Conservation (phyloP, 2,113 vertebrate genomes). For the Brienomyrus longianalis region DNA sequence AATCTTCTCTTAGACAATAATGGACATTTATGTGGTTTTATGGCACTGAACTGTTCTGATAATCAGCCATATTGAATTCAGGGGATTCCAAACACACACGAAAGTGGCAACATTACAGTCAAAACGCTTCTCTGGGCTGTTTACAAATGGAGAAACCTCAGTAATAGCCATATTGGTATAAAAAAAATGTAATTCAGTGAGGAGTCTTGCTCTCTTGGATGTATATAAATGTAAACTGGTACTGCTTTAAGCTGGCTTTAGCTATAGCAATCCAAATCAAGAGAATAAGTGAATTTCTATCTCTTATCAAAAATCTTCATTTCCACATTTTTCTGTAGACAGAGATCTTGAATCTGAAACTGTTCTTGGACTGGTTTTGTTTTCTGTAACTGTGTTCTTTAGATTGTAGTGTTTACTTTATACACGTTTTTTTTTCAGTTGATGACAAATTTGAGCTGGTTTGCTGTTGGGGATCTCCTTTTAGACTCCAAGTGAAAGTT, state of each 20-base stretch:
- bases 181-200: background rate
- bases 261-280: background rate
- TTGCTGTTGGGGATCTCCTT: constrained; percentile 1
- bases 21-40: constrained; percentile 2
- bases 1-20: background rate
- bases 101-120: constrained; percentile 5
- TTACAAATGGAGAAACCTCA: constrained; percentile 7
- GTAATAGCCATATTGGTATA: background rate
- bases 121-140: constrained; percentile 8
- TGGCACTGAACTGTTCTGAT: background rate
- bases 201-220: background rate
- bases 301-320: background rate
- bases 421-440: background rate
- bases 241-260: background rate
- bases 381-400: constrained; percentile 2
- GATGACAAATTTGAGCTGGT: background rate
- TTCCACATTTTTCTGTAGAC: background rate
- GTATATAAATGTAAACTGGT: background rate
- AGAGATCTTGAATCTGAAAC: background rate
- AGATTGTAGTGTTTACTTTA: background rate
- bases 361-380: background rate
- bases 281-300: background rate
- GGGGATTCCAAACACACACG: constrained; percentile 17
- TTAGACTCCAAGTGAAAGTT: constrained; percentile 12
- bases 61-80: constrained; percentile 17